These are phyloP conservation scores for Platanista minor DNA, from an alignment of 2,113 vertebrate genomes.

Conservation along the genomic window DNA sequence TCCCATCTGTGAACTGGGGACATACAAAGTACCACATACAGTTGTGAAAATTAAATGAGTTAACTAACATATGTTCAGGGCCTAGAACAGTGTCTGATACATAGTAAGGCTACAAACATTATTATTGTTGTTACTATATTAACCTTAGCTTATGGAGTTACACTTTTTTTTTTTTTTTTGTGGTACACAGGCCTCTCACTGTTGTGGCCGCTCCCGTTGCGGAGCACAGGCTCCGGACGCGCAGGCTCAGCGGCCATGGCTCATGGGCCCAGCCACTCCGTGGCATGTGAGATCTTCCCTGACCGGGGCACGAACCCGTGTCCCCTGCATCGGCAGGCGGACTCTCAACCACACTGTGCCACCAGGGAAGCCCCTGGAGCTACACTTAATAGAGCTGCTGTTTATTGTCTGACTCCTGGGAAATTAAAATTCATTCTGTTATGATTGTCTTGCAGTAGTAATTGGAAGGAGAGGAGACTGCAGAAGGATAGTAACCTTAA, in stretches of 20 bases:
- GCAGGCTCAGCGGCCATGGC: too few relatives aligned
- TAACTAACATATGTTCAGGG: background rate
- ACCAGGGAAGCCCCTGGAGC: too few relatives aligned
- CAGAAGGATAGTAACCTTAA: background rate
- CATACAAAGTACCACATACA: background rate
- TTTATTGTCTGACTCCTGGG: constrained; percentile 14
- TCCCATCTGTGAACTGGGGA: background rate
- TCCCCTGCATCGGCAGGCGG: too few relatives aligned
- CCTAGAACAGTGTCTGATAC: background rate
- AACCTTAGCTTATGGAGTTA: background rate
- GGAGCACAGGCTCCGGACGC: too few relatives aligned
- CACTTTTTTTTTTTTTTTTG: too few relatives aligned
- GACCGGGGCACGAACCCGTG: too few relatives aligned
- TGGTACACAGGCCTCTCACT: too few relatives aligned
- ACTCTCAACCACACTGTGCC: too few relatives aligned
- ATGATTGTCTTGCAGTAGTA: background rate
- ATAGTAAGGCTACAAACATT: background rate
- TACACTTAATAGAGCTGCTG: background rate
- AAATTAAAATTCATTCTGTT: constrained; percentile 28
- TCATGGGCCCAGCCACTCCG: too few relatives aligned
- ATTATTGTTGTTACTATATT: background rate
- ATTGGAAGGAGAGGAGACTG: background rate
- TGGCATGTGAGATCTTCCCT: too few relatives aligned
- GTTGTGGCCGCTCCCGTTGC: too few relatives aligned
- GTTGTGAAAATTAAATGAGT: background rate